These are phyloP conservation scores for Indicator indicator DNA, from an alignment of 2,113 vertebrate genomes.

Conservation along the genomic window DNA sequence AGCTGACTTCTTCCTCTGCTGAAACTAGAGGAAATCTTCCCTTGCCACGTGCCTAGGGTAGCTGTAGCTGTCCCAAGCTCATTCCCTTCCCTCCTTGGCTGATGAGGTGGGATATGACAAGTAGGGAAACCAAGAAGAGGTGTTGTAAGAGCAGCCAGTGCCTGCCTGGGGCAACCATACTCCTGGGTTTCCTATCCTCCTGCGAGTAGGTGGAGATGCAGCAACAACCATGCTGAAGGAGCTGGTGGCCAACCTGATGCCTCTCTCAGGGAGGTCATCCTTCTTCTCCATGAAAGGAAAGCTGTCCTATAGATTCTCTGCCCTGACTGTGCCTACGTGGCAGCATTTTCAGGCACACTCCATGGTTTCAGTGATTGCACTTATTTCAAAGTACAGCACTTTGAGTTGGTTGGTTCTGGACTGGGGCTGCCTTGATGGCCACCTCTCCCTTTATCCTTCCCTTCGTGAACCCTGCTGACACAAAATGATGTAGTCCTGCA, in stretches of 20 bases:
- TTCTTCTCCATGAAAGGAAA: not conserved
- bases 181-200: not conserved
- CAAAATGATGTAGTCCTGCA: not conserved
- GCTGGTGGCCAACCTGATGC: not conserved
- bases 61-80: not conserved
- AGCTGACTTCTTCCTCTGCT: not conserved
- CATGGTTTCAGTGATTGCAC: not conserved
- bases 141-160: not conserved
- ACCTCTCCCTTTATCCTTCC: not conserved
- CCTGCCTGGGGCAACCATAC: not conserved
- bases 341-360: not conserved
- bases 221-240: not conserved
- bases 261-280: not conserved
- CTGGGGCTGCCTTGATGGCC: not conserved
- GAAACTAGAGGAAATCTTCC: not conserved
- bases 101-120: not conserved
- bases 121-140: not conserved
- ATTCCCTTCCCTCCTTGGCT: not conserved
- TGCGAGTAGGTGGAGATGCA: not conserved
- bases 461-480: not conserved
- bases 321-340: not conserved
- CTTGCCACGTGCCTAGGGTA: not conserved
- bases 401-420: not conserved
- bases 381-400: not conserved
- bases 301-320: not conserved